Base-by-base conservation (phyloP, 2,888 invertebrate species). In the Dryobota labecula region DNA sequence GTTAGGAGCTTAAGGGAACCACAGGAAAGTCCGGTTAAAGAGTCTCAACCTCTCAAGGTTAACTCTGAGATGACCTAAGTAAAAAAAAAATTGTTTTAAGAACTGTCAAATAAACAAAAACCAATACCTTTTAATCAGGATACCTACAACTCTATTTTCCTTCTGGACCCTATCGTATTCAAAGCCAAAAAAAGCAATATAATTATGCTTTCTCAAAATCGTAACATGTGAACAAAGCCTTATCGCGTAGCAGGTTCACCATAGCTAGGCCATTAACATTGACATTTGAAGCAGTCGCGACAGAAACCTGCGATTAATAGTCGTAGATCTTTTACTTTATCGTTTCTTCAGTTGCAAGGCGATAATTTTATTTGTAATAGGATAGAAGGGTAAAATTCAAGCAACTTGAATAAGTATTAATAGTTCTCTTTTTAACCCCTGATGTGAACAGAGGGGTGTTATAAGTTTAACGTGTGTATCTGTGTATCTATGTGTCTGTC, bases 221-320 rank as follows among this genome's bases (percentile, higher is more conserved):
- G 47, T 53, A 41, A 18, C 24, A 15, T 38, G 27, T 70, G 69
- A 36, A 62, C 47, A 33, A 51, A 60, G 24, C 63, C 70, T 79
- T 67, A 73, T 33, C 67, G 30, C 30, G 0, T 41, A 20, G 15
- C 51, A 70, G 67, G 49, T 62, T 41, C 43, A 54, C 51, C 53
- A 53, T 53, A 70, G 61, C 51, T 30, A 49, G 78, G 58, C 53
- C 66, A 80, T 82, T 86, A 85, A 77, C 89, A 89, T 84, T 87
- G 87, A 88, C 86, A 87, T 86, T 84, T 76, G 43, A 20, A 76
- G 65, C 63, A 73, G 61, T 54, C 77, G 80, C 84, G 74, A 72
- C 70, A 56, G 45, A 75, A 70, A 20, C 45, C 13, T 67, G 73
- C 82, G 75, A 79, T 70, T 74, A 77, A 71, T 56, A 63, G 54